Evolutionary conservation across 2,888 invertebrate genomes (phyloP).

Genomic region (Rotaria macrura): DNA sequence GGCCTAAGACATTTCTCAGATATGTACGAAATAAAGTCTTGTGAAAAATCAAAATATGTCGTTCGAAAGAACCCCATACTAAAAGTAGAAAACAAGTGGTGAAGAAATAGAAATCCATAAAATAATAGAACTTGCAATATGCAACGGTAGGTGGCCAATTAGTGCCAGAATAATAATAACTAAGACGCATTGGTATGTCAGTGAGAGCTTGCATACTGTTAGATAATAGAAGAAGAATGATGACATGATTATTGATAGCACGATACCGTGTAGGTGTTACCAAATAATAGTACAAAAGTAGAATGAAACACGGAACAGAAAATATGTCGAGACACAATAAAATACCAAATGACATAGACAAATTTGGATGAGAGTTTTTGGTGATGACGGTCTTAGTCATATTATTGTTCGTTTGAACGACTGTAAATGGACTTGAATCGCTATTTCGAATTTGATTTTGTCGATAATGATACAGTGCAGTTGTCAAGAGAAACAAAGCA

Average conservation of each 20-base stretch:
- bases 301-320: not conserved
- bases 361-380: no score
- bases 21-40: not conserved
- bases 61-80: not conserved
- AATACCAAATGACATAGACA: no score
- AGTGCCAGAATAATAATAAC: not conserved
- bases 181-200: not conserved
- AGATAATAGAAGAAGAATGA: not conserved
- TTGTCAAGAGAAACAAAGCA: no score
- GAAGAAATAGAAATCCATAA: not conserved
- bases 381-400: no score
- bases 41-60: not conserved
- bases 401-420: no score
- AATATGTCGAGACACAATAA: no score
- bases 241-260: not conserved
- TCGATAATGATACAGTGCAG: no score
- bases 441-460: no score
- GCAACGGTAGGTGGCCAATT: not conserved
- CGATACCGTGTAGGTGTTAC: not conserved
- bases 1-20: not conserved
- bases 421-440: no score
- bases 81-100: not conserved
- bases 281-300: not conserved
- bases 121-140: not conserved
- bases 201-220: not conserved